phyloP scores from a whole-genome alignment of 2,888 invertebrate species.

The Hololepta plana region DNA sequence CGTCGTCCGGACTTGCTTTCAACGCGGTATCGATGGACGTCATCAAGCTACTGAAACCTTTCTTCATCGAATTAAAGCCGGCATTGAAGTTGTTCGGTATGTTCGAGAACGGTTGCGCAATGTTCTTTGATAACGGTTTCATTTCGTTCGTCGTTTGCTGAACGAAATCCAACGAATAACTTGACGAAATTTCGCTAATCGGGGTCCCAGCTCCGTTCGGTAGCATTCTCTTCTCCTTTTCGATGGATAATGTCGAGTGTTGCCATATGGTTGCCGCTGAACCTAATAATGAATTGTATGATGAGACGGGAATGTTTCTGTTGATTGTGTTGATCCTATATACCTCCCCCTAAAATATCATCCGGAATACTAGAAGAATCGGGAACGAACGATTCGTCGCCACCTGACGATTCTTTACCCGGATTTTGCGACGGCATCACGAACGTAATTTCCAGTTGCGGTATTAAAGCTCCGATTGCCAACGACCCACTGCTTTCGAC shows the following conservation, averaged over 20 bases:
- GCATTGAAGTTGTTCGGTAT: conserved; percentile 33
- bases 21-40: conserved; percentile 70
- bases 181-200: conserved; percentile 24
- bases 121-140: conserved; percentile 5
- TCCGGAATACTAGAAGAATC: conserved; percentile 76
- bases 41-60: conserved; percentile 66
- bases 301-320: too few relatives aligned
- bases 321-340: too few relatives aligned
- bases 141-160: conserved; percentile 10
- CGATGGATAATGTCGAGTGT: conserved; percentile 16
- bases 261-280: conserved; percentile 21
- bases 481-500: conserved; percentile 33
- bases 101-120: conserved; percentile 12
- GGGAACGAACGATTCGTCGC: conserved; percentile 66
- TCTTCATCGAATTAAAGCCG: conserved; percentile 61
- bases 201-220: conserved; percentile 20
- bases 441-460: conserved; percentile 74
- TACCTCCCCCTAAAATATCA: conserved; percentile 42
- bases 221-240: conserved; percentile 10
- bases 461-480: conserved; percentile 60
- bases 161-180: conserved; percentile 23
- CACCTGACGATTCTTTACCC: conserved; percentile 69
- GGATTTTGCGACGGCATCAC: conserved; percentile 72
- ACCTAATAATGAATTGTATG: too few relatives aligned
- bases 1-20: conserved; percentile 52